Conservation (phyloP, 2,888 invertebrate genomes). For the Lasiommata megera region DNA sequence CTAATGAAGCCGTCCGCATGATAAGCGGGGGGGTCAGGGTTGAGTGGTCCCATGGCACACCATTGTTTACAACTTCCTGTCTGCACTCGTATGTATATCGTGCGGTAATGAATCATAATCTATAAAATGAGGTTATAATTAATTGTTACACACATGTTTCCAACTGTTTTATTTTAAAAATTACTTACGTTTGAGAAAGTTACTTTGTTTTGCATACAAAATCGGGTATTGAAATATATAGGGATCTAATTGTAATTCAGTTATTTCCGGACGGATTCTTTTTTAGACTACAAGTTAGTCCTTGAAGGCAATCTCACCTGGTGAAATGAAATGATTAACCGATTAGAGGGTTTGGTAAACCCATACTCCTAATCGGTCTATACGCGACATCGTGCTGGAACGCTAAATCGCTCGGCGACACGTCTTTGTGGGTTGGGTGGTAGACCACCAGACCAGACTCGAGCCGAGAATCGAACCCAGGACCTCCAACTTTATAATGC, state of each 20-base stretch:
- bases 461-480: no score
- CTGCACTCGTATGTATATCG: constrained; percentile 15
- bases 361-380: no score
- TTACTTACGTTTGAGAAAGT: background rate
- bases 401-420: no score
- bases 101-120: constrained; percentile 20
- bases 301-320: no score
- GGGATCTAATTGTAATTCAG: background rate
- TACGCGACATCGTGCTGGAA: no score
- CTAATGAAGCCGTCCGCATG: constrained; percentile 27
- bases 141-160: constrained; percentile 5
- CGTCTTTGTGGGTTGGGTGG: no score
- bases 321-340: no score
- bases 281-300: no score
- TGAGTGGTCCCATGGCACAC: constrained; percentile 33
- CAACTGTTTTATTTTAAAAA: background rate
- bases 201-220: background rate
- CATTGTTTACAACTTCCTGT: constrained; percentile 38
- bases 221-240: background rate
- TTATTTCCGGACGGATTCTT: background rate
- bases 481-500: no score
- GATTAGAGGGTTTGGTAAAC: no score
- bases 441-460: no score
- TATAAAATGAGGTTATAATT: constrained; percentile 12
- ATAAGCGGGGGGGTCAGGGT: constrained; percentile 34